These are phyloP conservation scores for Apostichopus leukothele DNA, from an alignment of 53 echinoderm and acorn worm species.

Conservation along the genomic window DNA sequence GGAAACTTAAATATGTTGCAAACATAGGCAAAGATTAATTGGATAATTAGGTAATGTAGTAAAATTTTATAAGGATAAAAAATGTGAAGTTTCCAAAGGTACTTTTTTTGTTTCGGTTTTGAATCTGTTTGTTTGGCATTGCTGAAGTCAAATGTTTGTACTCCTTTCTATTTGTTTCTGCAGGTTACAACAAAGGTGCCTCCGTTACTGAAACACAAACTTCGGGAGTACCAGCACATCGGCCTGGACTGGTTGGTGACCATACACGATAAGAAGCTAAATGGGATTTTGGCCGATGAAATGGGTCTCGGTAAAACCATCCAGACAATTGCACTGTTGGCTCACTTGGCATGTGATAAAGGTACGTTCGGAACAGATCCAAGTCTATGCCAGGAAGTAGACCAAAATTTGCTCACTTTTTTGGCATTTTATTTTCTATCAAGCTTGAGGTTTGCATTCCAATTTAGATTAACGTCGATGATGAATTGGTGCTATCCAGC, in stretches of 20 bases:
- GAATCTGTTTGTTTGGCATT: no score
- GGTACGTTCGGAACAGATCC: constrained; percentile 48
- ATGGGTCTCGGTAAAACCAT: constrained; percentile 99
- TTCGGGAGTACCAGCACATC: constrained; percentile 99
- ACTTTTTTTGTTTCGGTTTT: no score
- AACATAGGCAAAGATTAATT: no score
- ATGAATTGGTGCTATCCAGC: constrained; percentile 62
- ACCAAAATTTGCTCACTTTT: background rate
- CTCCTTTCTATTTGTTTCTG: background rate
- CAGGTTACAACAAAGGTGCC: constrained; percentile 97
- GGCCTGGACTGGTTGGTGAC: constrained; percentile 99
- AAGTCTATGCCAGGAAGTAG: no score
- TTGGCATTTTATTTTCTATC: background rate
- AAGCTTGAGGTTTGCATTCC: background rate
- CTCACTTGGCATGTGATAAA: constrained; percentile 89
- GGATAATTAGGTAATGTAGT: no score
- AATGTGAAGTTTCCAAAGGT: no score
- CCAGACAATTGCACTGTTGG: constrained; percentile 91
- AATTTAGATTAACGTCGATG: background rate
- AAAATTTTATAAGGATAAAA: no score
- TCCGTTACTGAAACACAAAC: constrained; percentile 85
- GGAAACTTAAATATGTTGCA: no score
- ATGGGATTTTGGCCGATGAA: constrained; percentile 95
- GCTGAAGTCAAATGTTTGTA: background rate
- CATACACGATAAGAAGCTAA: constrained; percentile 94